phyloP scores from a whole-genome alignment of 2,888 invertebrate species.

The Melanostoma scalare region DNA sequence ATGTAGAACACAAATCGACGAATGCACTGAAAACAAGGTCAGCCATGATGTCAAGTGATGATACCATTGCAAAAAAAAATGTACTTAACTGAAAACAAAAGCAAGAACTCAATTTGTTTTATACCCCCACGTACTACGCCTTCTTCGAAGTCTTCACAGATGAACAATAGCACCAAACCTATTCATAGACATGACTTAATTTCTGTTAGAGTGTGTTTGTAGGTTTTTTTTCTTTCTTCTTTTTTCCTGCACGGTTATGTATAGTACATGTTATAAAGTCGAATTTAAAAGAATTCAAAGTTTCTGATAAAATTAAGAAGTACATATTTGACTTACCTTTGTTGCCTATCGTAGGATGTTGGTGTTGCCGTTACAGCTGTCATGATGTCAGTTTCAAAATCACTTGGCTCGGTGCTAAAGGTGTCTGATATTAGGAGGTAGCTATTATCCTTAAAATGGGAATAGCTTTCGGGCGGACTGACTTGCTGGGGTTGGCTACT shows the following conservation, averaged over 20 bases:
- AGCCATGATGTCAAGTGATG: constrained; percentile 67
- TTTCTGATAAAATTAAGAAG: constrained; percentile 6
- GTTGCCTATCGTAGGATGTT: constrained; percentile 81
- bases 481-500: constrained; percentile 89
- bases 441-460: constrained; percentile 78
- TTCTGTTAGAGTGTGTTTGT: too few species aligned
- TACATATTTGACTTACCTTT: constrained; percentile 77
- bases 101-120: constrained; percentile 37
- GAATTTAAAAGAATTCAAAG: not conserved
- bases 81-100: constrained; percentile 22
- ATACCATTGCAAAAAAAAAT: constrained; percentile 36
- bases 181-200: constrained; percentile 7
- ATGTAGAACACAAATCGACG: constrained; percentile 31
- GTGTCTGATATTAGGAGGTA: constrained; percentile 75
- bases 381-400: constrained; percentile 78
- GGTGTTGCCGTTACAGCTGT: constrained; percentile 78
- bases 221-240: too few species aligned
- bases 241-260: too few species aligned
- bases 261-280: not conserved
- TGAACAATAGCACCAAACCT: constrained; percentile 34
- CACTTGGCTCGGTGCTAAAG: constrained; percentile 79
- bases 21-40: constrained; percentile 64
- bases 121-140: constrained; percentile 20
- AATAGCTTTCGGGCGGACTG: constrained; percentile 83
- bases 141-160: constrained; percentile 22